Evolutionary conservation across 2,113 vertebrate species (phyloP), one percentile per base, ranked within the genome.

Genomic region (Anas platyrhynchos): DNA sequence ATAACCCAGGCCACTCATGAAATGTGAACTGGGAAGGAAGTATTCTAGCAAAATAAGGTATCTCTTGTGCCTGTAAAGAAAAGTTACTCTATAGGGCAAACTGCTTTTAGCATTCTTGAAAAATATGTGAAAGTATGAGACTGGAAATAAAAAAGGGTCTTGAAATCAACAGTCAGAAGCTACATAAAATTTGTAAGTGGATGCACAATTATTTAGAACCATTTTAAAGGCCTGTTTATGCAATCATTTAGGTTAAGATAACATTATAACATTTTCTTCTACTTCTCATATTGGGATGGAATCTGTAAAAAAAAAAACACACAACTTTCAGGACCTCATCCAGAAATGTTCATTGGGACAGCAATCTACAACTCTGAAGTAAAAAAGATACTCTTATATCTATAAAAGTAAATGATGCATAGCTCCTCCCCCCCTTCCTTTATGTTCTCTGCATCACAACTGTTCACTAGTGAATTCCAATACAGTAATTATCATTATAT

Each of bases 1-100:
- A 54, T 41, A 79, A 79, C 5, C 10, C 1, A 71, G 55, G 1
- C 1, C 22, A 54, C 12, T 27, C 1, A 3, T 5, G 16, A 87
- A 84, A 63, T 10, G 2, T 3, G 11, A 13, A 74, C 46, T 25
- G 22, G 22, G 31, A 67, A 78, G 78, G 27, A 26, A 25, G 78
- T 27, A 13, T 29, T 65, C 68, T 54, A 38, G 11, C 1, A 15
- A 86, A 91, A 73, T 8, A 54, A 62, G 8, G 4, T 18, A 68
- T 48, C 6, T 26, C 8, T 13, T 84, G 14, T 55, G 12, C 18
- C 31, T 76, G 23, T 38, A 72, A 94, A 62, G 7, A 4, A 34
- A 68, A 18, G 15, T 52, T 81, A 41, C 1, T 0, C 14, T 38
- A 22, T 13, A 36, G 12, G 20, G 4, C 16, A 54, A 15, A 58